Percentiles rank a stretch among this genome's conserved stretches.
Conservation (phyloP, 2,888 invertebrate genomes). For the Rugalucina vietnamica region DNA sequence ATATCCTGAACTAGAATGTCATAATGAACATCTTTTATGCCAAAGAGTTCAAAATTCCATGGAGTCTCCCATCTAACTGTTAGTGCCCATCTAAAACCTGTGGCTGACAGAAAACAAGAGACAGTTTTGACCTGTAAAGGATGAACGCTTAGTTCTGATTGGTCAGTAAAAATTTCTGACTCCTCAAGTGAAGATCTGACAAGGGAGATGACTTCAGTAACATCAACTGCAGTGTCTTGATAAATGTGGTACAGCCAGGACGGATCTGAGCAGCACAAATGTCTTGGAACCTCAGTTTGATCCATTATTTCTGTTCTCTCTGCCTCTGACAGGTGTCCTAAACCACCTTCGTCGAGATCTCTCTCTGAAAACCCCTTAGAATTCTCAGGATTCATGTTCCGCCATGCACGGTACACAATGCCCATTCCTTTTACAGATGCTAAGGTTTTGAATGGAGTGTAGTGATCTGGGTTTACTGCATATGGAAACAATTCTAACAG, state of each 20-base stretch:
- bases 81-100: background rate
- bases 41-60: slow-evolving; percentile 72
- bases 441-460: slow-evolving; percentile 84
- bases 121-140: slow-evolving; percentile 61
- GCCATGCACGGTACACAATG: slow-evolving; percentile 84
- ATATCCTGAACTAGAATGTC: slow-evolving; percentile 73
- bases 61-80: slow-evolving; percentile 72
- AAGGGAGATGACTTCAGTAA: slow-evolving; percentile 65
- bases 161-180: background rate
- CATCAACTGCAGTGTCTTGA: slow-evolving; percentile 85
- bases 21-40: slow-evolving; percentile 60
- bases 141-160: slow-evolving; percentile 2
- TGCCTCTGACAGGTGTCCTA: slow-evolving; percentile 80
- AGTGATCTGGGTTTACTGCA: slow-evolving; percentile 84
- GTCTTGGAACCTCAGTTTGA: slow-evolving; percentile 81
- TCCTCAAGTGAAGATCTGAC: slow-evolving; percentile 35
- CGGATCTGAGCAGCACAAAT: slow-evolving; percentile 85
- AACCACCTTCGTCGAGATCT: slow-evolving; percentile 82
- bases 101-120: slow-evolving; percentile 25
- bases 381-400: slow-evolving; percentile 80
- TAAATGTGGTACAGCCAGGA: slow-evolving; percentile 85
- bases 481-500: slow-evolving; percentile 86
- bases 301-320: slow-evolving; percentile 79
- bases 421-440: slow-evolving; percentile 78
- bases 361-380: slow-evolving; percentile 83